Evolutionary conservation across 37 sponge, comb jelly and placozoan genomes (phyloP), one percentile per base, ranked within the genome.

Genomic region (Dysidea cf. avara): DNA sequence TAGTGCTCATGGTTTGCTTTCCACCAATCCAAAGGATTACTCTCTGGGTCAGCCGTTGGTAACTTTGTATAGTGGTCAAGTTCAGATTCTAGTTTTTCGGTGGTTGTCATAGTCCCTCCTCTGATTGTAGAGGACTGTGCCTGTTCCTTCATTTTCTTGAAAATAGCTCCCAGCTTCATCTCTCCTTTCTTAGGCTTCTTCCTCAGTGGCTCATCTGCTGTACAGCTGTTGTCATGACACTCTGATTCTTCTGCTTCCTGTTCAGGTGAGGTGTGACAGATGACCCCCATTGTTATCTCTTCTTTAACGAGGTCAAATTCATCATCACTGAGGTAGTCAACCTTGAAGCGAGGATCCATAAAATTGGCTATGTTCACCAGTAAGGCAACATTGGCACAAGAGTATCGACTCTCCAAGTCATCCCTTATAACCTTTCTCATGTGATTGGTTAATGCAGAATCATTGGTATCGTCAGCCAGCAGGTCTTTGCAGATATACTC

Each of bases 11-110:
- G 43, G 17, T 78, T 49, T 0, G 67, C 11, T 13, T 50, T 78
- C 78, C 78, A 78, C 78, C 68, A 78, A 4, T 36, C 58, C 2
- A 66, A 25, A 66, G 78, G 78, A 36, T 66, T 35, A 38, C 34
- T 16, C 24, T 76, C 65, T 1, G 28, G 32, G 26, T 62, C 76
- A 22, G 50, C 31, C 52, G 33, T 40, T 13, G 50, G 31, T 9
- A 2, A 25, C 20, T 39, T 60, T 1, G 37, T 17, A 39, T 75
- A 75, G 47, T 21, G 59, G 6, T 38, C 50, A 7, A 75, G 37
- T 61, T 75, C 75, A 24, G 14, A 30, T 26, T 56, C 25, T 20
- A 75, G 1, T 1, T 47, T 61, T 40, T 75, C 61, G 1, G 36
- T n/a, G 31, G 20, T 54, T 51, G 76, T 28, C 14, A 35, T 39